phyloP scores from a whole-genome alignment of 2,888 invertebrate genomes.

The Nomada fucata region DNA sequence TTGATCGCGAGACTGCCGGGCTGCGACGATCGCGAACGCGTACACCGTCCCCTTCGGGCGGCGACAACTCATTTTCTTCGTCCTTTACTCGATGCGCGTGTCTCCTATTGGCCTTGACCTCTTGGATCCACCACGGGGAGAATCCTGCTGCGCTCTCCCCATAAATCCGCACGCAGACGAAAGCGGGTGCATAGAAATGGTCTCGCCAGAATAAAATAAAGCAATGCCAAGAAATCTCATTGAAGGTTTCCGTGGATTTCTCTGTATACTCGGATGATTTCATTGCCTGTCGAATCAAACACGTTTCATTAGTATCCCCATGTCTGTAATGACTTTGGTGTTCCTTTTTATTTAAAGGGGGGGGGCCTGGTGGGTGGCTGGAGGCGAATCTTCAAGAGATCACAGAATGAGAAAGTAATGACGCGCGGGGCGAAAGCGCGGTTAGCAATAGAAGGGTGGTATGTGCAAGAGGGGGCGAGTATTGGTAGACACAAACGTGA shows the following conservation, averaged over 20 bases:
- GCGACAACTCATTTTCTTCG: background rate
- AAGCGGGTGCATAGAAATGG: background rate
- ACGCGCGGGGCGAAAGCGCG: conserved; percentile 32
- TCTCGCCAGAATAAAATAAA: no score
- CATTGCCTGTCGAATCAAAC: background rate
- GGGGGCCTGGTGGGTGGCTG: background rate
- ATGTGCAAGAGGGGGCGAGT: conserved; percentile 63
- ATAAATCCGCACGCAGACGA: background rate
- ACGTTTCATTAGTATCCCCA: conserved; percentile 1
- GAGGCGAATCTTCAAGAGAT: conserved; percentile 23
- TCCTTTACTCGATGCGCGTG: background rate
- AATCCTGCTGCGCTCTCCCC: background rate
- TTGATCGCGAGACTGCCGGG: conserved; percentile 26
- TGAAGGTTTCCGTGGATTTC: background rate
- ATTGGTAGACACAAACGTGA: conserved; percentile 64
- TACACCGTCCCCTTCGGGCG: background rate
- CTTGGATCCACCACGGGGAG: background rate
- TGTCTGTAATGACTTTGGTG: conserved; percentile 15
- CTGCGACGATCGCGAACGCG: background rate
- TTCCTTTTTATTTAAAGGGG: conserved; percentile 15
- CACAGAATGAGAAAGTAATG: conserved; percentile 69
- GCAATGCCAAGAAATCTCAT: no score
- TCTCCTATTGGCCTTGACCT: conserved; percentile 33
- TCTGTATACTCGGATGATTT: background rate
- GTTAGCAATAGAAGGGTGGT: conserved; percentile 56